Conservation (phyloP, 1,140 invertebrate species). For the Episyrphus balteatus region DNA sequence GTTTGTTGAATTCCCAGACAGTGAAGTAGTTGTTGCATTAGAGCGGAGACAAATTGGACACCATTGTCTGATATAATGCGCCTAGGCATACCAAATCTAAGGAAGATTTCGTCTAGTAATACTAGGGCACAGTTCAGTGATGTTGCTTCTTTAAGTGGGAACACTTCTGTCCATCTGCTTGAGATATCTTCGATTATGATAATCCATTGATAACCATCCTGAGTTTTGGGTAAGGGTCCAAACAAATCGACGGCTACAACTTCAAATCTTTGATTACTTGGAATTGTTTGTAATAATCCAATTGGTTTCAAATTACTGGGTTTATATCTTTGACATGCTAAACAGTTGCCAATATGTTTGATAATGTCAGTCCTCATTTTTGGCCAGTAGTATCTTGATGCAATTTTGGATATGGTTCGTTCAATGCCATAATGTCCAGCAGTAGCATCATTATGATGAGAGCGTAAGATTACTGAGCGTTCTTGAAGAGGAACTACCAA, state of each 20-base stretch:
- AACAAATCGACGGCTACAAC: conserved; percentile 23
- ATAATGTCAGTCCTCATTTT: conserved; percentile 19
- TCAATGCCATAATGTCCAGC: conserved; percentile 22
- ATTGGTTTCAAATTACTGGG: no score
- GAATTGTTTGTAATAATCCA: conserved; percentile 13
- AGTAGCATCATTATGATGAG: conserved; percentile 18
- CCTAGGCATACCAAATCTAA: conserved; percentile 29
- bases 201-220: conserved; percentile 16
- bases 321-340: no score
- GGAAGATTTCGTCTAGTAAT: conserved; percentile 26
- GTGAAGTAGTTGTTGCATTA: conserved; percentile 5
- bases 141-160: conserved; percentile 19
- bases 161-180: conserved; percentile 19
- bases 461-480: conserved; percentile 7
- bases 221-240: conserved; percentile 16
- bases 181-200: conserved; percentile 24
- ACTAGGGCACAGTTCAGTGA: conserved; percentile 18
- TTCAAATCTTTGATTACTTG: no score
- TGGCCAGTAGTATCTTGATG: conserved; percentile 19
- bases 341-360: no score
- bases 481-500: conserved; percentile 18
- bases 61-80: conserved; percentile 32
- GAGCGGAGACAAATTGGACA: conserved; percentile 21
- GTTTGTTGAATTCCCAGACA: conserved; percentile 18
- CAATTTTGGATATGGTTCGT: conserved; percentile 14